These are phyloP conservation scores for Mastacembelus armatus DNA, from an alignment of 2,797 vertebrate species.

Conservation along the genomic window DNA sequence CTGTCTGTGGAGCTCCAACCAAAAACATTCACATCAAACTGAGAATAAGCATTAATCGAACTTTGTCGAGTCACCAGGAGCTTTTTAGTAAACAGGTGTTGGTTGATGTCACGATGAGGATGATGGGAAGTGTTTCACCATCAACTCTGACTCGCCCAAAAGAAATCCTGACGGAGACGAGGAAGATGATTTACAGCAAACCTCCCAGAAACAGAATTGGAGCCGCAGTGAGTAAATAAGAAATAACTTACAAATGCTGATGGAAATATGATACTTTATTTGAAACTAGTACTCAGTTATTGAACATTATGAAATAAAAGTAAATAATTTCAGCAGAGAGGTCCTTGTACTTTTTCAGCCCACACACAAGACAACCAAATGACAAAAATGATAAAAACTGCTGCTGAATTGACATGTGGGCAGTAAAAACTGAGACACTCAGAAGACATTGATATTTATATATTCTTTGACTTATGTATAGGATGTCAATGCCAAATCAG, in stretches of 20 bases:
- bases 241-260: background rate
- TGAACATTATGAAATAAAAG: no score
- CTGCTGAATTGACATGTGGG: no score
- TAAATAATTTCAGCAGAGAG: no score
- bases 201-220: constrained; percentile 82
- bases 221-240: constrained; percentile 77
- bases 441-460: no score
- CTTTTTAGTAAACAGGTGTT: background rate
- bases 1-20: background rate
- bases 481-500: no score
- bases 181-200: constrained; percentile 80
- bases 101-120: constrained; percentile 30
- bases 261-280: no score
- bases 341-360: no score
- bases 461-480: no score
- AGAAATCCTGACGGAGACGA: constrained; percentile 52
- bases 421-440: no score
- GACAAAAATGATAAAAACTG: no score
- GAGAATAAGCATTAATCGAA: background rate
- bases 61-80: background rate
- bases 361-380: no score
- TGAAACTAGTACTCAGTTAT: no score
- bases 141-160: constrained; percentile 36
- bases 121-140: constrained; percentile 41
- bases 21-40: background rate